phyloP scores from a whole-genome alignment of 2,888 invertebrate species.

The Pollenia labialis region DNA sequence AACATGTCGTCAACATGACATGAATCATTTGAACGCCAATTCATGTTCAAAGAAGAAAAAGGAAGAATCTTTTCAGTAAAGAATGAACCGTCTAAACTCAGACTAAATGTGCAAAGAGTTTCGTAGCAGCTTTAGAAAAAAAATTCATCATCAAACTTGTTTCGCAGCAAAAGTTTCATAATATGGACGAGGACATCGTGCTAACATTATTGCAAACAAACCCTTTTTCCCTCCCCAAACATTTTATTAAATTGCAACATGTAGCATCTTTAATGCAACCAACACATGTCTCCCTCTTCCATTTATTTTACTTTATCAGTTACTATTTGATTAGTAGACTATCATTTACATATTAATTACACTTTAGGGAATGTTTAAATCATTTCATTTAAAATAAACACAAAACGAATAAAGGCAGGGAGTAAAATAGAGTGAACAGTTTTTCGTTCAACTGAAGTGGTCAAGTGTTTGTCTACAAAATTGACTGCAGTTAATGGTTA shows the following conservation, averaged over 20 bases:
- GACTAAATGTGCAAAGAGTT: no score
- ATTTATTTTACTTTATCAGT: conserved; percentile 44
- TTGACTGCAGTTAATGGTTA: conserved; percentile 75
- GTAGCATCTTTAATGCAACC: conserved; percentile 11
- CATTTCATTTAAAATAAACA: conserved; percentile 57
- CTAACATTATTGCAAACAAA: no score
- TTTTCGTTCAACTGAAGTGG: conserved; percentile 53
- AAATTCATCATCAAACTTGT: no score
- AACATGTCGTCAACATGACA: no score
- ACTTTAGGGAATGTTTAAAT: conserved; percentile 71
- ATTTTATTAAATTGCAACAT: conserved; percentile 15
- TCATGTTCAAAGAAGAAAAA: no score
- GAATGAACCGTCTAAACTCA: no score
- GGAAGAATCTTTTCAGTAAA: no score
- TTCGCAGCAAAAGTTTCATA: no score
- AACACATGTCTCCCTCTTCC: conserved; percentile 8
- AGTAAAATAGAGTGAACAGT: conserved; percentile 1
- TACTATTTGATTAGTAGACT: conserved; percentile 69
- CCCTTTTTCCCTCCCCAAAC: no score
- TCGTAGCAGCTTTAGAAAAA: no score
- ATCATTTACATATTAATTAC: conserved; percentile 75
- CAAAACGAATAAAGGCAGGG: conserved; percentile 18
- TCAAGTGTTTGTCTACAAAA: conserved; percentile 74
- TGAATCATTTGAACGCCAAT: no score
- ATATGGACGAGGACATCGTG: no score